Evolutionary conservation across 2,113 vertebrate genomes (phyloP).

Genomic region (Monopterus albus): DNA sequence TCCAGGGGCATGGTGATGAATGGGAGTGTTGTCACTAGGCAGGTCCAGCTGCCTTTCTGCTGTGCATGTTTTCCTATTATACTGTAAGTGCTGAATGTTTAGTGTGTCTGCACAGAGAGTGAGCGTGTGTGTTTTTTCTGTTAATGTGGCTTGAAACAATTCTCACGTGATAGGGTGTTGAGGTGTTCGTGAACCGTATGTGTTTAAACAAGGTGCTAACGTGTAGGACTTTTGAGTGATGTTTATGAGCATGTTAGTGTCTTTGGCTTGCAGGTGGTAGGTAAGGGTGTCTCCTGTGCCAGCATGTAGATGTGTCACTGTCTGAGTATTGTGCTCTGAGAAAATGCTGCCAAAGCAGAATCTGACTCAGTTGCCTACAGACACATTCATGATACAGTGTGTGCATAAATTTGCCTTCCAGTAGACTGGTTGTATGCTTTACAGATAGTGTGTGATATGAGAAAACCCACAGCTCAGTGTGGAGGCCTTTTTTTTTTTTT

Average conservation of each 20-base stretch:
- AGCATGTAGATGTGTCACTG: too few species aligned
- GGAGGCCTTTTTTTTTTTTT: constrained; percentile 25
- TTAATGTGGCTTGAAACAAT: constrained; percentile 37
- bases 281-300: too few species aligned
- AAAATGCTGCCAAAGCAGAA: constrained; percentile 71
- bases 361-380: constrained; percentile 64
- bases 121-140: constrained; percentile 38
- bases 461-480: constrained; percentile 34
- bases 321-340: constrained; percentile 38
- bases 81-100: constrained; percentile 33
- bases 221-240: constrained; percentile 2
- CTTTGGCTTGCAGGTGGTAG: constrained; percentile 14
- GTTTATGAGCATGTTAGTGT: constrained; percentile 15
- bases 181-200: constrained; percentile 10
- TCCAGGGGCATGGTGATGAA: constrained; percentile 77
- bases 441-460: constrained; percentile 41
- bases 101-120: constrained; percentile 32
- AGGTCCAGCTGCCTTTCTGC: constrained; percentile 79
- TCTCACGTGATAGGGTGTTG: constrained; percentile 18
- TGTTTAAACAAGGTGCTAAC: constrained; percentile 35
- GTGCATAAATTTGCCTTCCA: constrained; percentile 62
- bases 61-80: constrained; percentile 62
- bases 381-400: constrained; percentile 51
- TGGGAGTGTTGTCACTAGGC: constrained; percentile 80
- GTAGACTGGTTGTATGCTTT: constrained; percentile 50